Percentiles rank a stretch among this genome's conserved stretches.
phyloP scores from a whole-genome alignment of 2,113 vertebrate genomes.

The Platichthys flesus region DNA sequence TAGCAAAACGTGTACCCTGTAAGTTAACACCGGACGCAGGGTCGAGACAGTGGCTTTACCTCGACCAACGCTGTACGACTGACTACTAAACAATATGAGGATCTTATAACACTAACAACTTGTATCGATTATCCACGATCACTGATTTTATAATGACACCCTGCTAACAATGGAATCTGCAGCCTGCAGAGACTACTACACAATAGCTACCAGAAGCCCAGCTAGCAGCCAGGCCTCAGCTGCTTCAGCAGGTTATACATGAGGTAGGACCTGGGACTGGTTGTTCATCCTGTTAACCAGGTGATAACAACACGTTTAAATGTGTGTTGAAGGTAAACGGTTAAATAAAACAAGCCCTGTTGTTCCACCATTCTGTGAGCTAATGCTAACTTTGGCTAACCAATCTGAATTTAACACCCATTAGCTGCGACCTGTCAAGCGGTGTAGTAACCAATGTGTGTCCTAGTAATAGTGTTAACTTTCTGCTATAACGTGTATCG shows the following conservation, averaged over 20 bases:
- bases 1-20: constrained; percentile 21
- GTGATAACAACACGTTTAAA: not conserved
- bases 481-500: not conserved
- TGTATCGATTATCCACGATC: not conserved
- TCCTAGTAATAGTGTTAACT: not conserved
- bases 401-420: not conserved
- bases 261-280: too few species aligned
- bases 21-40: not conserved
- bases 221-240: constrained; percentile 46
- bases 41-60: accelerated
- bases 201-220: constrained; percentile 58
- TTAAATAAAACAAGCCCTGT: not conserved
- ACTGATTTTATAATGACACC: not conserved
- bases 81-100: not conserved
- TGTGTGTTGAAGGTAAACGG: not conserved
- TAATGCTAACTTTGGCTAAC: not conserved
- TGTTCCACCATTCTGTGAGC: not conserved
- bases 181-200: constrained; percentile 15
- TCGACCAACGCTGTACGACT: accelerated
- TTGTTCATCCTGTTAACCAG: not conserved
- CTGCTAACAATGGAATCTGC: constrained; percentile 63
- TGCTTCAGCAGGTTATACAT: accelerated
- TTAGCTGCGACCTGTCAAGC: too few species aligned
- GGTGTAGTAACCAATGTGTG: not conserved
- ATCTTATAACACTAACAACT: accelerated